A percentile compares a stretch with the other conserved stretches of the same genome.
phyloP scores from a whole-genome alignment of 2,113 vertebrate genomes.

The Opisthocomus hoazin region DNA sequence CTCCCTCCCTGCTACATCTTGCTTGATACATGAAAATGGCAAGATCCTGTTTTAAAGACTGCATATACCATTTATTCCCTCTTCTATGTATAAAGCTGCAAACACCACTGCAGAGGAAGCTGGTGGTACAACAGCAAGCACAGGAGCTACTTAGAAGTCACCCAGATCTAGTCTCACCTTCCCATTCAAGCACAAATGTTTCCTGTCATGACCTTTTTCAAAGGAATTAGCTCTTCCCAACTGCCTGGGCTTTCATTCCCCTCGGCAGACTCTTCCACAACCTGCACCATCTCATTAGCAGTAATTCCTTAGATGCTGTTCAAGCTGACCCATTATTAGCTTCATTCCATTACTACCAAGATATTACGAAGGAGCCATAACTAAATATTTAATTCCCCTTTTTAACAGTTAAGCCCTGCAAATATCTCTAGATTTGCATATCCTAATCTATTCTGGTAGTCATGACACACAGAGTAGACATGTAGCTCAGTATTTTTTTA shows the following conservation, averaged over 20 bases:
- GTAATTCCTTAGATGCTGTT: constrained; percentile 1
- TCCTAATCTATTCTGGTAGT: not conserved
- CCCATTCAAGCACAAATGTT: not conserved
- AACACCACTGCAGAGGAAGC: not conserved
- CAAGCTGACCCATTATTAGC: constrained; percentile 12
- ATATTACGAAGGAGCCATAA: not conserved
- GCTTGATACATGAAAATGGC: not conserved
- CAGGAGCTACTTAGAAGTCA: not conserved
- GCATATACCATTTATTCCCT: not conserved
- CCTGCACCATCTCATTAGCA: not conserved
- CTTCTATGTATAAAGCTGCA: not conserved
- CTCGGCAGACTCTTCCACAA: not conserved
- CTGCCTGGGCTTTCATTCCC: not conserved
- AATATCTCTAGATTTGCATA: constrained; percentile 8
- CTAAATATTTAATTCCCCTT: constrained; percentile 22
- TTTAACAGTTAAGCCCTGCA: not conserved
- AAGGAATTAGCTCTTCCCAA: not conserved
- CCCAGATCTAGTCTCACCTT: not conserved
- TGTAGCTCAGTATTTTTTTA: not conserved
- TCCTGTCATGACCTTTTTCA: not conserved
- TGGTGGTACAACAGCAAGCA: not conserved
- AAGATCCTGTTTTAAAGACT: not conserved
- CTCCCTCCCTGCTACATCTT: not conserved
- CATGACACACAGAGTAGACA: not conserved
- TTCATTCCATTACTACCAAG: not conserved